Base-by-base conservation (phyloP, 2,797 vertebrate species). In the Gambusia yucatana region DNA sequence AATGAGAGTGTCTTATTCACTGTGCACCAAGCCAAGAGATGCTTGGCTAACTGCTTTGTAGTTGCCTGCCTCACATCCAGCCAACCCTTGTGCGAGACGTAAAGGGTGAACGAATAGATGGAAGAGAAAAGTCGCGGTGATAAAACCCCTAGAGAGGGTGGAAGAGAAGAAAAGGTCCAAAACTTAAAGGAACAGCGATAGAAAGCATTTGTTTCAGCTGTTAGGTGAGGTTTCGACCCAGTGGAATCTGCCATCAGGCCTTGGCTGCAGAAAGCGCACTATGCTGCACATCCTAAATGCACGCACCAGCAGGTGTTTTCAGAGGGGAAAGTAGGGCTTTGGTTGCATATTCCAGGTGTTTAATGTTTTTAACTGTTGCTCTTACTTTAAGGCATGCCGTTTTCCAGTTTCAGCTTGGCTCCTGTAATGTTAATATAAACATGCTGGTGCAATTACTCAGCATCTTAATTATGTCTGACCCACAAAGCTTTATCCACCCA, bases 1-100 rank as follows among this genome's bases (percentile, higher is more conserved):
- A 96, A 97, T 97, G 97, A 97, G 96, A 97, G 96, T 96, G 96
- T 97, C 97, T 96, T 96, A 96, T 97, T 97, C 96, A 95, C 89
- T 93, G 89, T 96, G 96, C 96, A 96, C 97, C 96, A 96, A 97
- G 97, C 96, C 97, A 97, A 96, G 96, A 97, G 97, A 97, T 96
- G 96, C 96, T 97, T 96, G 96, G 85, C 96, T 97, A 97, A 97
- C 96, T 96, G 97, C 97, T 98, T 97, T 97, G 96, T 97, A 97
- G 97, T 96, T 97, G 96, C 96, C 97, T 96, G 96, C 96, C 84
- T 89, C 87, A 91, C 86, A 92, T 77, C 77, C 71, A 81, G 70
- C 28, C 59, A 59, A 78, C 5, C 6, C 75, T 25, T 80, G 81
- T 87, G 85, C 82, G 84, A 82, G 87, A 74, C 80, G 55, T 75